Evolutionary conservation across 1,140 invertebrate species (phyloP), one percentile per base, ranked within the genome.

Genomic region (Drusus annulatus): DNA sequence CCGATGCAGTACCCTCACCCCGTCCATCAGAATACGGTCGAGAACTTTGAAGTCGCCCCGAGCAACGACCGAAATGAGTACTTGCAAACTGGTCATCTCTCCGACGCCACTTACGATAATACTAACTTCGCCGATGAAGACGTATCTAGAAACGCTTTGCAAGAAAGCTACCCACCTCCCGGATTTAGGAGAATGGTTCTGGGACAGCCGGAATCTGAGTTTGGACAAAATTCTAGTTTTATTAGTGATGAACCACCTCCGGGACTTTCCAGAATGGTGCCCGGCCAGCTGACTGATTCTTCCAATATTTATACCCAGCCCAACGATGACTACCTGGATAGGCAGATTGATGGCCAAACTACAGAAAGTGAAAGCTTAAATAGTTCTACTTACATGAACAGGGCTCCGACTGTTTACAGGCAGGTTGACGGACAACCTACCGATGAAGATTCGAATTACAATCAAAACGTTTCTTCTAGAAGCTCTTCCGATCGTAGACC

Each of bases 61-160:
- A 91, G 91, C 78, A 93, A 92, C 86, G 93, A 94, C 84, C 88
- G 93, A 79, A 93, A 94, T 84, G 92, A 94, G 85, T 94, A 94
- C 86, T 86, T 94, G 76, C 93, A 94, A 87, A 94, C 93, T 7
- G 93, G 93, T 10, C 93, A 94, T 83, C 86, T 94, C 17, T 93
- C 92, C 2, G 91, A 92, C 84, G 89, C 88, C 3, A 90, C 90
- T 84, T 91, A 87, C 79, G 89, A 90, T 77, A 89, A 90, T 83
- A 85, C 58, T 74, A 85, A 63, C 50, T 76, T 83, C 65, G 62
- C 62, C 36, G 62, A 23, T 25, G 76, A 78, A 52, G 85, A 85
- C 69, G 19, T 51, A 56, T 68, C 56, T 0, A 80, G 76, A 75
- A 81, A 75, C 52, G 68, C 74, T 51, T 36, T 73, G 50, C 86